Percentiles rank a stretch among this genome's conserved stretches.
Evolutionary conservation across 2,888 invertebrate genomes (phyloP).

Genomic region (Eugnorisma glareosa): DNA sequence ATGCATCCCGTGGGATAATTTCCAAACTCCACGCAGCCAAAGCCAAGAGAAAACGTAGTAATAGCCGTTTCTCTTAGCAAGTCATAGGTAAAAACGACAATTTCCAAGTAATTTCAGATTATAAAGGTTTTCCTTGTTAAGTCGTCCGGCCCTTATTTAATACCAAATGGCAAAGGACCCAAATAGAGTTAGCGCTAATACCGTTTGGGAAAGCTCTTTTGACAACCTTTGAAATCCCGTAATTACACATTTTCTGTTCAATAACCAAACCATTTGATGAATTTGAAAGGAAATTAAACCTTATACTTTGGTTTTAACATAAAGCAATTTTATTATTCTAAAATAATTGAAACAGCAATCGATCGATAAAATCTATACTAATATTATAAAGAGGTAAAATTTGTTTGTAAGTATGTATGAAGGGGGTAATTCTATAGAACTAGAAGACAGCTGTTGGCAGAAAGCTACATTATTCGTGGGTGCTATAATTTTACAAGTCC

Average conservation of each 20-base stretch:
- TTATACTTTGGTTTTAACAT: not conserved
- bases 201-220: conserved; percentile 5
- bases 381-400: too few relatives aligned
- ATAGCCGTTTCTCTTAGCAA: not conserved
- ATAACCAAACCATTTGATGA: conserved; percentile 14
- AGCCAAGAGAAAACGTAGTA: not conserved
- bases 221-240: conserved; percentile 18
- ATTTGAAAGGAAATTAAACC: conserved; percentile 19
- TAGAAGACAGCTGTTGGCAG: too few relatives aligned
- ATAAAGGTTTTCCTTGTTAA: not conserved
- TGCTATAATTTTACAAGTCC: too few relatives aligned
- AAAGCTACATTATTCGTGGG: too few relatives aligned
- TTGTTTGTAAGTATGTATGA: too few relatives aligned
- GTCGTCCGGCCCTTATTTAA: not conserved
- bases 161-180: not conserved
- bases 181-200: conserved; percentile 13
- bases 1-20: not conserved
- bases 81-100: not conserved
- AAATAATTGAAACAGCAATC: not conserved
- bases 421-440: too few relatives aligned
- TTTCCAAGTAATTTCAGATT: not conserved
- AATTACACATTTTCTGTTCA: conserved; percentile 23
- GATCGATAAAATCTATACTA: not conserved
- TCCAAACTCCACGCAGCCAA: not conserved
- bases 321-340: not conserved